These are phyloP conservation scores for Pomphorhynchus laevis DNA, from an alignment of 1,140 invertebrate species.

Conservation along the genomic window DNA sequence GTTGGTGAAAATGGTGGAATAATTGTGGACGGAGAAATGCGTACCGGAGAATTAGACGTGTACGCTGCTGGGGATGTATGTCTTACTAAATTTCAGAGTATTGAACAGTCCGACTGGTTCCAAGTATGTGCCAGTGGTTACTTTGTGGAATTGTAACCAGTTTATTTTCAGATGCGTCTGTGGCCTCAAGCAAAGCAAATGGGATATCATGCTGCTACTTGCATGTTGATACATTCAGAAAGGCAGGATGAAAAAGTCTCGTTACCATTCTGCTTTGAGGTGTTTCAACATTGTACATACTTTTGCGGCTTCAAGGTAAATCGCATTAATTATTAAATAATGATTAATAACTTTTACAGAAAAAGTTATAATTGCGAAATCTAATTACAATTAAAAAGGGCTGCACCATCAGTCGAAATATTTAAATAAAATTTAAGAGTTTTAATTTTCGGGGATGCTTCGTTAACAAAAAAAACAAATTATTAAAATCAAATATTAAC, in stretches of 20 bases:
- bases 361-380: too few relatives aligned
- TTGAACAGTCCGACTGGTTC: conserved; percentile 62
- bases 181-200: conserved; percentile 93
- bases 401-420: too few relatives aligned
- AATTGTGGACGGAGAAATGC: conserved; percentile 43
- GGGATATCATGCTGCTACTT: conserved; percentile 59
- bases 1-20: conserved; percentile 27
- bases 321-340: conserved; percentile 37
- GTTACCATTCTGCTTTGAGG: conserved; percentile 64
- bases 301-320: conserved; percentile 76
- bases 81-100: too few relatives aligned
- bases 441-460: too few relatives aligned
- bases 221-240: conserved; percentile 36
- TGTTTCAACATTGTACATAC: conserved; percentile 71
- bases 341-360: background rate
- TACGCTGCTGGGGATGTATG: conserved; percentile 82
- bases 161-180: conserved; percentile 36
- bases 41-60: conserved; percentile 36
- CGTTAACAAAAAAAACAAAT: too few relatives aligned
- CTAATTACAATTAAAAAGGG: too few relatives aligned
- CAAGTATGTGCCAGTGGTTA: conserved; percentile 20
- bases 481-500: too few relatives aligned
- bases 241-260: conserved; percentile 27
- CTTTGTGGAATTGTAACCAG: conserved; percentile 2
- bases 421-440: too few relatives aligned